Percentiles rank a stretch among this genome's conserved stretches.
phyloP scores from a whole-genome alignment of 2,888 invertebrate species.

The Hirudinaria manillensis region DNA sequence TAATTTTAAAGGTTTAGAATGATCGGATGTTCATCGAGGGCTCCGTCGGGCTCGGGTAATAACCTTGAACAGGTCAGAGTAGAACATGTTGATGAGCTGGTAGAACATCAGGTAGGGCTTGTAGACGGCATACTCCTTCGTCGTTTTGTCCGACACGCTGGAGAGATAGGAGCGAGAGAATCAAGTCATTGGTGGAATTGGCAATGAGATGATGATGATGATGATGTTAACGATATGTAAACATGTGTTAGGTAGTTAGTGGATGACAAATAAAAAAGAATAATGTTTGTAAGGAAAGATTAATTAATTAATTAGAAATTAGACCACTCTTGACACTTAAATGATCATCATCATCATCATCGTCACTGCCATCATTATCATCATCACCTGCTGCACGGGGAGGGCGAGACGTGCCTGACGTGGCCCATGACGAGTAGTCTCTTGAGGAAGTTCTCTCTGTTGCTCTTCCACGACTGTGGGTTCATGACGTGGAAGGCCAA shows the following conservation, averaged over 20 bases:
- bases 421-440: constrained; percentile 74
- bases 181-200: too few species aligned
- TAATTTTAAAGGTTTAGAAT: too few species aligned
- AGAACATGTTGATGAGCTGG: constrained; percentile 76
- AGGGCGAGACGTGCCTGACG: constrained; percentile 65
- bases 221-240: background rate
- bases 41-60: too few species aligned
- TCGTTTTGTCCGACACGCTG: constrained; percentile 47
- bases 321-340: too few species aligned
- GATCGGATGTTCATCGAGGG: too few species aligned
- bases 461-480: constrained; percentile 69
- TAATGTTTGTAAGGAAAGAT: constrained; percentile 9
- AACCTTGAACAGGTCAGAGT: constrained; percentile 79
- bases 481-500: constrained; percentile 74
- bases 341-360: constrained; percentile 15
- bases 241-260: background rate
- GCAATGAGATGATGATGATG: background rate
- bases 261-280: background rate
- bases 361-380: background rate
- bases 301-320: too few species aligned
- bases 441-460: constrained; percentile 65
- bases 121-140: constrained; percentile 69
- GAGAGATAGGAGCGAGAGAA: constrained; percentile 12
- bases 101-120: constrained; percentile 79
- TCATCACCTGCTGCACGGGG: constrained; percentile 55